Evolutionary conservation across 2,113 vertebrate species (phyloP).

Genomic region (Corythoichthys haematopterus): DNA sequence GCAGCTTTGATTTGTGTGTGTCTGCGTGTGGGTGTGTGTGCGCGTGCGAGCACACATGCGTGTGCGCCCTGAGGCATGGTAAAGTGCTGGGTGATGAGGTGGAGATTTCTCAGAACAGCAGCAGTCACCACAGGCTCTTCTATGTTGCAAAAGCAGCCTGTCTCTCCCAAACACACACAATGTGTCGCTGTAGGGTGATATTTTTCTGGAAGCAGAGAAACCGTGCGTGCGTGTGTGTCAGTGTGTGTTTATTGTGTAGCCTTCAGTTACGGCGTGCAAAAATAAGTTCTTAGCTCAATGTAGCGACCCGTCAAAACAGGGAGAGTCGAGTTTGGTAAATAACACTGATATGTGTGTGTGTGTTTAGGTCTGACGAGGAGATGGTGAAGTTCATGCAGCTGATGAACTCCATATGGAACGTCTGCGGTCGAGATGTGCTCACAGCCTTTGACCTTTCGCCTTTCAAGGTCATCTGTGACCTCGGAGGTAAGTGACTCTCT

Average conservation of each 20-base stretch:
- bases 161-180: conserved; percentile 14
- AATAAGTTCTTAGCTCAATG: conserved; percentile 12
- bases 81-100: conserved; percentile 43
- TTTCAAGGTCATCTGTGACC: conserved; percentile 79
- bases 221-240: not conserved
- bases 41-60: not conserved
- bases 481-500: conserved; percentile 76
- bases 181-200: conserved; percentile 29
- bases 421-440: conserved; percentile 78
- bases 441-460: conserved; percentile 80
- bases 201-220: conserved; percentile 10
- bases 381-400: conserved; percentile 80
- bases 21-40: not conserved
- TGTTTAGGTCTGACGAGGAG: conserved; percentile 79
- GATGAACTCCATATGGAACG: conserved; percentile 84
- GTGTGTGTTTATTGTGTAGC: conserved; percentile 1
- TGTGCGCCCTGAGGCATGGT: conserved; percentile 7
- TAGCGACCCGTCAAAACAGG: not conserved
- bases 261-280: conserved; percentile 1
- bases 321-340: not conserved
- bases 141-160: conserved; percentile 25
- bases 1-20: conserved; percentile 8
- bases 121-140: conserved; percentile 53
- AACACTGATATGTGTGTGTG: conserved; percentile 15
- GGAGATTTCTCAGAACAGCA: conserved; percentile 53